Base-by-base conservation (phyloP, 2,113 vertebrate species). In the Rhinolophus ferrumequinum region DNA sequence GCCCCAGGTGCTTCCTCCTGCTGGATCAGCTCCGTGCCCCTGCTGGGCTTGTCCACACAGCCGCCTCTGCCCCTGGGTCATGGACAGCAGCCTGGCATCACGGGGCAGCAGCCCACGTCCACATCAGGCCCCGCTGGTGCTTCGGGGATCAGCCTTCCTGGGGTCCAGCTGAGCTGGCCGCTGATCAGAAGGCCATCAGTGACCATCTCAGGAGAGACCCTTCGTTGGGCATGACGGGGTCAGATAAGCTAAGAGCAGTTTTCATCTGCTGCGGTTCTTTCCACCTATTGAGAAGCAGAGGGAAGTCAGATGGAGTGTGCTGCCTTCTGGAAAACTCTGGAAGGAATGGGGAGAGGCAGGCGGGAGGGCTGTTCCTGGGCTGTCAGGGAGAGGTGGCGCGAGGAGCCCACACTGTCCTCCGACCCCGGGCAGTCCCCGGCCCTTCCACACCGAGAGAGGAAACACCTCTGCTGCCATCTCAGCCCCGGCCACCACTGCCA, bases 91-190 rank as follows among this genome's bases (percentile, higher is more conserved):
- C 26, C n/a, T 8, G 47, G 4, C 28, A 1, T 15, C 26, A 12
- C 26, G 0, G 33, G 1, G 26, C 30, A 41, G 12, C 56, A 0
- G 21, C 92, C 8, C 4, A 2, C 7, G 0, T 7, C 44, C 11
- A 0, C 26, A 60, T n/a, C 19, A 6, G 64, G 35, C 47, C 47
- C 33, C 5, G 0, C 2, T 0, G 1, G 35, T 0, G 5, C 41
- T 11, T 6, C 2, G 2, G 21, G 52, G 38, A 38, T 9, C 35
- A 11, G 38, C 14, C 62, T 22, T n/a, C 18, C 60, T 1, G 2
- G 38, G n/a, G 73, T 50, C 52, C 2, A 0, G 44, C 72, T n/a
- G 1, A 30, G 50, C 58, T 2, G 13, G 18, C 18, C 4, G 58
- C 67, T 22, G 73, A 15, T 4, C 4, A 1, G 41, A 33, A 19